A percentile compares a stretch with the other conserved stretches of the same genome.
Evolutionary conservation across 2,888 invertebrate species (phyloP).

Genomic region (Anagyrus pseudococci): DNA sequence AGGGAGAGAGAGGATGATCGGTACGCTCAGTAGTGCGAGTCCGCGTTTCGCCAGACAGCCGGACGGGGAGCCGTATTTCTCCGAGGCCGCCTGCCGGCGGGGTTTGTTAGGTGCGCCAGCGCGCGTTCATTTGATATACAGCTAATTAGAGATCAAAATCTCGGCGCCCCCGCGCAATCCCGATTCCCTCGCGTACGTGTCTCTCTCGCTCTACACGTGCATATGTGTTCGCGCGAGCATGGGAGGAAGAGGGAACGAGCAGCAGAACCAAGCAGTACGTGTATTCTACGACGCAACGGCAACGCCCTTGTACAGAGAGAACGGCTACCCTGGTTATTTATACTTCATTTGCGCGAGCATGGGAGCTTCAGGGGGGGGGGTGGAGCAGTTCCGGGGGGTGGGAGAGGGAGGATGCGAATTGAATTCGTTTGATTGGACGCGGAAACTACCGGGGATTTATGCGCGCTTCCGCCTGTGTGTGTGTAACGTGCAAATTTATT

Average conservation of each 20-base stretch:
- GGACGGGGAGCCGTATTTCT: constrained; percentile 5
- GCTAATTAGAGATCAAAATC: constrained; percentile 62
- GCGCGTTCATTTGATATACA: constrained; percentile 59
- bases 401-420: constrained; percentile 22
- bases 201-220: background rate
- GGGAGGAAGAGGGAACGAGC: background rate
- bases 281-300: constrained; percentile 10
- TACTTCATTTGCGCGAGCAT: constrained; percentile 35
- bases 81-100: background rate
- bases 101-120: constrained; percentile 28
- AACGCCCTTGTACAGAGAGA: constrained; percentile 25
- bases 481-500: constrained; percentile 23
- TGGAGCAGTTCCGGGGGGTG: too few relatives aligned
- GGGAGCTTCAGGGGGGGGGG: too few relatives aligned
- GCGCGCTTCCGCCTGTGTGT: constrained; percentile 6
- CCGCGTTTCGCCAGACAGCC: background rate
- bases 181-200: background rate
- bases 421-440: constrained; percentile 35
- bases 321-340: constrained; percentile 27
- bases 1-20: too few relatives aligned
- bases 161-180: constrained; percentile 4
- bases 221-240: background rate
- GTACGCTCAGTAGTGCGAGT: constrained; percentile 5
- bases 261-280: background rate
- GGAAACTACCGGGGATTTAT: constrained; percentile 13